Evolutionary conservation across 2,797 vertebrate species (phyloP).

Genomic region (Danio albolineatus): DNA sequence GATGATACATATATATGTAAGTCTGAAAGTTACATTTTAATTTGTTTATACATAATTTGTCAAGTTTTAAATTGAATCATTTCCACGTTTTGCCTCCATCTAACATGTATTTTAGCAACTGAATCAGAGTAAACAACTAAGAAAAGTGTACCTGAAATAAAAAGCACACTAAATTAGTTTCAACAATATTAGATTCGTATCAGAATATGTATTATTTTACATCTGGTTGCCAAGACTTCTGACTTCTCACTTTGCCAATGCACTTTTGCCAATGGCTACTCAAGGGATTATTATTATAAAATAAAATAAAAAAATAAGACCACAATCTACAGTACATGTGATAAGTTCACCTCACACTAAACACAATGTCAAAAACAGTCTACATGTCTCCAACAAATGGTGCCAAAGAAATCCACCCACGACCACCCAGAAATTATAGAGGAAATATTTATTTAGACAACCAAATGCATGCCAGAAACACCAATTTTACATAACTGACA

Average conservation of each 20-base stretch:
- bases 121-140: background rate
- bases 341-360: background rate
- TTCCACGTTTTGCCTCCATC: background rate
- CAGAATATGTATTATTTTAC: background rate
- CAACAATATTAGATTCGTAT: background rate
- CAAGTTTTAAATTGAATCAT: no score
- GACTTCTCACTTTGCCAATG: slow-evolving; percentile 7
- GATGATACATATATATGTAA: no score
- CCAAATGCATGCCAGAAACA: slow-evolving; percentile 93
- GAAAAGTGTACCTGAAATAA: background rate
- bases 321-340: background rate
- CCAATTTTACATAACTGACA: slow-evolving; percentile 93
- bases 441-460: slow-evolving; percentile 86
- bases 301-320: background rate
- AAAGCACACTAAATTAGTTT: background rate
- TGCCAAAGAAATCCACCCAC: slow-evolving; percentile 19
- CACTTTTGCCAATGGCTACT: background rate
- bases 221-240: background rate
- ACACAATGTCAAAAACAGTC: background rate
- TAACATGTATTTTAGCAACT: slow-evolving; percentile 1
- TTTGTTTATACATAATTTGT: no score
- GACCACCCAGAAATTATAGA: slow-evolving; percentile 68
- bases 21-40: no score
- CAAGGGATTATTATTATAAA: no score
- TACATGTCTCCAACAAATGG: slow-evolving; percentile 10